Evolutionary conservation across 2,797 vertebrate species (phyloP), one percentile per base, ranked within the genome.

Genomic region (Nothura maculosa): DNA sequence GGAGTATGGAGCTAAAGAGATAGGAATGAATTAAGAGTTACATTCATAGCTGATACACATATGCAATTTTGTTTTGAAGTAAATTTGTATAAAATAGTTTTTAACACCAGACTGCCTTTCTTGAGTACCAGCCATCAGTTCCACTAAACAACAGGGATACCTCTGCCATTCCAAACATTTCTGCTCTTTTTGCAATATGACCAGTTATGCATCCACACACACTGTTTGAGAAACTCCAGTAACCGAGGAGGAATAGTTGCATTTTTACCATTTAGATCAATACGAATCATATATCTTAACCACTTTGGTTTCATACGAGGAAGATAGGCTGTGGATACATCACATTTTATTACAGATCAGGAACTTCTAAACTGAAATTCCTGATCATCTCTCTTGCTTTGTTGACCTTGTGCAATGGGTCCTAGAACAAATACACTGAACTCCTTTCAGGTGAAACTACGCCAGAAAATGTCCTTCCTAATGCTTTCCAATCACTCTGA

Each of bases 51-150:
- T 48, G 52, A 77, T 48, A 25, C 11, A 24, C 8, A 57, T 55
- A 43, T 9, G 22, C 18, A 14, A 54, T 61, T 80, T 32, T n/a
- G n/a, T 25, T 8, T 1, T 0, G 3, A 32, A 57, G 32, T 0
- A 42, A 32, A 64, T 25, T 70, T 81, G 61, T 24, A 61, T 18
- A 45, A 60, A 85, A 64, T 2, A 47, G 20, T 34, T 6, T 54
- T 68, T 12, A 90, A 38, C 38, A 38, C 4, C 40, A 58, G 36
- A 24, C 5, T 20, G 36, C 12, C 36, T 60, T 21, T 68, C 73
- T 11, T 28, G n/a, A 93, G 68, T 32, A 38, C 9, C 38, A 28
- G 43, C 50, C 50, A 34, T 17, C 38, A 47, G 54, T 19, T 30
- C 8, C 32, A 20, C 24, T 34, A n/a, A 30, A 4, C 22, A 7